These are phyloP conservation scores for Tolypeutes matacus DNA, from an alignment of 2,797 vertebrate species.

Conservation along the genomic window DNA sequence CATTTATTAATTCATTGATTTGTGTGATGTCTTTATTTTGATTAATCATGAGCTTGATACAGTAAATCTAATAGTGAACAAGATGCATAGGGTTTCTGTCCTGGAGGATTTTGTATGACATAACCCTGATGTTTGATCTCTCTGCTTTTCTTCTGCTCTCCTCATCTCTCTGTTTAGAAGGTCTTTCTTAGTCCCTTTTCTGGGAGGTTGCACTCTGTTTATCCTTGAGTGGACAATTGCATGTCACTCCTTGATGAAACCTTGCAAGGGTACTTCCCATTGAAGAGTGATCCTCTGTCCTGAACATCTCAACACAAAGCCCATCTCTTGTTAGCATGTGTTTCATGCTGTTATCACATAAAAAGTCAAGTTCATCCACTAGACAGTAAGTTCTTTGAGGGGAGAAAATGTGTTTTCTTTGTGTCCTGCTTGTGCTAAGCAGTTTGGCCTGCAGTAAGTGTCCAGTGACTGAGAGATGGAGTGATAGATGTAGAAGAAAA, in stretches of 20 bases:
- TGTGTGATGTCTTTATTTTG: background rate
- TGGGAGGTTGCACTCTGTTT: background rate
- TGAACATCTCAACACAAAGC: background rate
- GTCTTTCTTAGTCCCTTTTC: background rate
- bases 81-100: rapidly evolving
- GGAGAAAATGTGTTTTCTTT: slow-evolving; percentile 1
- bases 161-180: background rate
- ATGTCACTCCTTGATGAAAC: background rate
- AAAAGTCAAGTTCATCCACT: background rate
- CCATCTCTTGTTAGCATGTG: background rate
- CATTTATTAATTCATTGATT: background rate
- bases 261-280: background rate
- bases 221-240: background rate
- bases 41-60: background rate
- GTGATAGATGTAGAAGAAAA: background rate
- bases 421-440: background rate
- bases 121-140: background rate
- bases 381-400: background rate
- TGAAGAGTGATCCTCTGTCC: background rate
- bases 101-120: background rate
- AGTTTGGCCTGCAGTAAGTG: background rate
- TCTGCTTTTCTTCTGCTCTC: background rate
- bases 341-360: background rate
- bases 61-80: background rate
- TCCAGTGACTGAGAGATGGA: background rate